Base-by-base conservation (phyloP, 1,140 invertebrate genomes). In the Cataglyphis hispanica region DNA sequence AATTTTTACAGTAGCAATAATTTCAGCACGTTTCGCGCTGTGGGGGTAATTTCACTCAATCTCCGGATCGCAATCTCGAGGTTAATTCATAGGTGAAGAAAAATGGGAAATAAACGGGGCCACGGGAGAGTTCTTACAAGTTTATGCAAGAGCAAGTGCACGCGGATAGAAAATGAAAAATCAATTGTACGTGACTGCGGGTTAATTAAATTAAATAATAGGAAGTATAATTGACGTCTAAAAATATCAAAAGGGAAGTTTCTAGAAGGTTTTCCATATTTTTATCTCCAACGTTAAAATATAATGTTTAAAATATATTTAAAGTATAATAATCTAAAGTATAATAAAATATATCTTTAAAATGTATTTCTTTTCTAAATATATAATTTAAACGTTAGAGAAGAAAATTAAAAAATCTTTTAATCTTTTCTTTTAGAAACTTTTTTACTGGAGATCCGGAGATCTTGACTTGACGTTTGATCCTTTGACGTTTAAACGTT, bases 191-290 rank as follows among this genome's bases (percentile, higher is more conserved):
- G 63, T 85, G 76, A 78, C 7, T 46, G 50, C 37, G 25, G 40
- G 27, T 37, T 72, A 83, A 74, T 83, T 83, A 46, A 72, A 83
- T 43, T 13, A 83, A 83, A 83, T 19, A 31, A 61, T 63, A 25
- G 58, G 37, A 72, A 60, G 34, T 46, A 31, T 25, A 72, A 43
- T 34, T 0, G 13, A 31, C 27, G 22, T 67, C 11, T 53, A 56
- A 53, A 69, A 78, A 53, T 69, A 22, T 16, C 6, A 11, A 16
- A 34, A 78, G 40, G 31, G 31, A 16, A 8, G n/a, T n/a, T n/a
- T 76, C 34, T 66, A 5, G 4, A 22, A 37, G 19, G 11, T 66
- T 34, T 7, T 50, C 16, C 16, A 66, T 19, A 61, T 31, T 63
- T 25, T 63, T 61, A 27, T 76, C 34, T 31, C 22, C 25, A 19